Evolutionary conservation across 1,140 invertebrate genomes (phyloP).

Genomic region (Cheumatopsyche charites): DNA sequence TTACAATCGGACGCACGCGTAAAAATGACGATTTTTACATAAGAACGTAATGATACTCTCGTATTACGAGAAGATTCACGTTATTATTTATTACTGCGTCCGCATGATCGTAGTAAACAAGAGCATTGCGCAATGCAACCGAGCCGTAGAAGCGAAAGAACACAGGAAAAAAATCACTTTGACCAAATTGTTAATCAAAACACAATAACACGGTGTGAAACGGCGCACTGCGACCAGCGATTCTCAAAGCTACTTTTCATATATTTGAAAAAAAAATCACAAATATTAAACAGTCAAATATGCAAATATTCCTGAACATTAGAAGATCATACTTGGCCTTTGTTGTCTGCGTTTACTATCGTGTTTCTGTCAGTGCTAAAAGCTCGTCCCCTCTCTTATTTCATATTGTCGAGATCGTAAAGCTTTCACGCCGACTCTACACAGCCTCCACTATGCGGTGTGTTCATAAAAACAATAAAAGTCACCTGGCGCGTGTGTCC

Average conservation of each 20-base stretch:
- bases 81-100: slow-evolving; percentile 22
- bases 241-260: background rate
- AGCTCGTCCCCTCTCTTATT: background rate
- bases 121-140: slow-evolving; percentile 14
- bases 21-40: slow-evolving; percentile 7
- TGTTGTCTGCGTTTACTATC: no score
- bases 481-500: slow-evolving; percentile 1
- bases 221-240: background rate
- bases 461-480: slow-evolving; percentile 12
- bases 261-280: no score
- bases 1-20: background rate
- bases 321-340: no score
- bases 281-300: no score
- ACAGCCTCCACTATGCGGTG: background rate
- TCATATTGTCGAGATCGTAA: slow-evolving; percentile 2
- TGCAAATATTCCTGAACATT: no score
- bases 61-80: slow-evolving; percentile 9
- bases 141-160: background rate
- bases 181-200: slow-evolving; percentile 36
- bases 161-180: slow-evolving; percentile 14
- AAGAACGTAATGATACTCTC: background rate
- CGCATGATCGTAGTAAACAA: slow-evolving; percentile 9
- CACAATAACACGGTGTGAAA: slow-evolving; percentile 30
- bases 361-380: no score
- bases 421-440: background rate